Conservation (phyloP, 2,797 vertebrate species). For the Sebastiscus tertius region DNA sequence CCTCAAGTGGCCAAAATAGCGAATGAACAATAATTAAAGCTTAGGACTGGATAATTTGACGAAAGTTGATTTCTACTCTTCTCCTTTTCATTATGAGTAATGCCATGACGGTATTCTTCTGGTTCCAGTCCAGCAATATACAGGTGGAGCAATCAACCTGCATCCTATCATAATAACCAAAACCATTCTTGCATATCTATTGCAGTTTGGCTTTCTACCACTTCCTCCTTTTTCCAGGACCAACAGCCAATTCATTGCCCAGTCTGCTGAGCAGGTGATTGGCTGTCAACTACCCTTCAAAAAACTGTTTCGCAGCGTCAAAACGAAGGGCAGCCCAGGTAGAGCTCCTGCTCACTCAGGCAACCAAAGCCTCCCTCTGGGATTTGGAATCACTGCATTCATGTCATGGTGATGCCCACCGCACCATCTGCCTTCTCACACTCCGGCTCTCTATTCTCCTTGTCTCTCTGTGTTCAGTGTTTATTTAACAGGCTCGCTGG, state of each 20-base stretch:
- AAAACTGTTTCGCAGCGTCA: neutral
- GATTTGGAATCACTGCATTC: constrained; percentile 26
- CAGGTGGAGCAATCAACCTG: constrained; percentile 1
- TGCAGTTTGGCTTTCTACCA: neutral
- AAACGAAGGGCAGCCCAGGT: neutral
- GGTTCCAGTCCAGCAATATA: neutral
- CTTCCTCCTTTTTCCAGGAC: neutral
- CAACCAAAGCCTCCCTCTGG: constrained; percentile 21
- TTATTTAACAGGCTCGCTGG: constrained; percentile 36
- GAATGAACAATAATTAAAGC: too few relatives aligned
- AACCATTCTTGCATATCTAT: constrained; percentile 5
- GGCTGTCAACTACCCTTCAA: constrained; percentile 26
- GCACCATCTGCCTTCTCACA: constrained; percentile 6
- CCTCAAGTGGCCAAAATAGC: neutral
- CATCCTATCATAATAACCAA: neutral
- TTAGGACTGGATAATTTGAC: neutral
- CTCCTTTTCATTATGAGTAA: neutral
- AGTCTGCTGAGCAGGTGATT: constrained; percentile 48
- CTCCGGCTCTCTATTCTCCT: constrained; percentile 5
- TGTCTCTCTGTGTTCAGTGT: constrained; percentile 23
- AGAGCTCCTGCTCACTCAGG: constrained; percentile 15
- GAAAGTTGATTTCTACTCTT: neutral
- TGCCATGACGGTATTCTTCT: neutral
- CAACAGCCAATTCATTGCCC: constrained; percentile 18
- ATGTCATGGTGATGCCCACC: constrained; percentile 20